Evolutionary conservation across 2,888 invertebrate genomes (phyloP).

Genomic region (Andrena flavipes): DNA sequence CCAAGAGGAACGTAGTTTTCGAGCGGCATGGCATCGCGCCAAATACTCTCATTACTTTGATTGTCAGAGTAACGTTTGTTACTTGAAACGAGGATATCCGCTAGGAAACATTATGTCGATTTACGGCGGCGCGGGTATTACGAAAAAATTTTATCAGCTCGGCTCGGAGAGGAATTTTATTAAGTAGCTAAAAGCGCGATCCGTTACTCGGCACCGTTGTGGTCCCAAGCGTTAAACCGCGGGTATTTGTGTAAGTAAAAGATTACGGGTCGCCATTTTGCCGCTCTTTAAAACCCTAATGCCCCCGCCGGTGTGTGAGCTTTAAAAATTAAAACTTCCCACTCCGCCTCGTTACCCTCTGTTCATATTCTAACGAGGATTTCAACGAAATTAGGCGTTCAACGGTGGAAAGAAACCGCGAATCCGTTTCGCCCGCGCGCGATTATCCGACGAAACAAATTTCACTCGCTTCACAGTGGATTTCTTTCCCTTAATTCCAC

Average conservation of each 20-base stretch:
- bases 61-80: conserved; percentile 43
- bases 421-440: neutral
- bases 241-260: conserved; percentile 15
- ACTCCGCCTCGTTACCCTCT: neutral
- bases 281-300: conserved; percentile 7
- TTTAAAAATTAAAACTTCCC: conserved; percentile 38
- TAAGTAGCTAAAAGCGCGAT: neutral
- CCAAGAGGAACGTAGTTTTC: conserved; percentile 5
- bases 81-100: neutral
- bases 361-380: neutral
- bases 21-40: conserved; percentile 31
- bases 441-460: conserved; percentile 5
- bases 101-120: conserved; percentile 23
- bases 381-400: conserved; percentile 9
- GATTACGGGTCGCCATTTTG: conserved; percentile 31
- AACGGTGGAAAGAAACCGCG: neutral
- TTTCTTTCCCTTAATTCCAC: neutral
- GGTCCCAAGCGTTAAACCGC: conserved; percentile 3
- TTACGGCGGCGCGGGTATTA: conserved; percentile 12
- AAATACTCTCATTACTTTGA: conserved; percentile 47
- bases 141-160: neutral
- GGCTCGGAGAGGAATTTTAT: conserved; percentile 1
- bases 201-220: neutral
- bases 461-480: neutral
- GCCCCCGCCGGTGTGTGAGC: neutral